These are phyloP conservation scores for Drosophila grimshawi DNA, from an alignment of 1,140 invertebrate species.

Conservation along the genomic window DNA sequence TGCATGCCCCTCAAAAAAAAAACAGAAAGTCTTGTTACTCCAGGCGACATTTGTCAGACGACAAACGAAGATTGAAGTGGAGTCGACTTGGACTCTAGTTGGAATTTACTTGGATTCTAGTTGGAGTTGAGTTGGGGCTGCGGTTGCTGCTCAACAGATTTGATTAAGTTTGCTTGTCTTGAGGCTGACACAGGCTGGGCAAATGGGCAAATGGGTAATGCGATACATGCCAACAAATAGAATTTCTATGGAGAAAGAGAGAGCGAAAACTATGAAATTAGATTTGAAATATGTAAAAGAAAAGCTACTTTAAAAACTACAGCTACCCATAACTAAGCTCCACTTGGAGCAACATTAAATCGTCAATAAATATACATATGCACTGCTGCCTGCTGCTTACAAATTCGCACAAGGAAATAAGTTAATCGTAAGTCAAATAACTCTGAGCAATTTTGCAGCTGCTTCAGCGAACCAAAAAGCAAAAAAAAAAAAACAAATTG, in stretches of 20 bases:
- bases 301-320: not conserved
- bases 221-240: constrained; percentile 22
- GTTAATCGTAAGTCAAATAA: constrained; percentile 64
- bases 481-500: constrained; percentile 12
- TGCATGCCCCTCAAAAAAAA: constrained; percentile 42
- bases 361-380: not conserved
- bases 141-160: constrained; percentile 67
- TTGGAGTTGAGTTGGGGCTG: constrained; percentile 44
- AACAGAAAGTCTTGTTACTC: constrained; percentile 39
- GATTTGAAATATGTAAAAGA: not conserved
- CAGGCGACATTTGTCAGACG: constrained; percentile 68
- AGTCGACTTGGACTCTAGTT: not conserved
- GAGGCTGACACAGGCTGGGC: constrained; percentile 16
- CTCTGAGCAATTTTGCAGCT: constrained; percentile 40
- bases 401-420: constrained; percentile 44
- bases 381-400: constrained; percentile 9
- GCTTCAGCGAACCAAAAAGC: not conserved
- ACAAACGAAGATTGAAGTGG: constrained; percentile 8
- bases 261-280: not conserved
- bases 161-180: constrained; percentile 62
- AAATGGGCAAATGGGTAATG: constrained; percentile 27
- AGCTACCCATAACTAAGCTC: not conserved
- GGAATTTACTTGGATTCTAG: not conserved
- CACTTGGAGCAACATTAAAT: constrained; percentile 12
- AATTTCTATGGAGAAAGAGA: not conserved